Conservation (phyloP, 1,140 invertebrate genomes). For the Magallana angulata region DNA sequence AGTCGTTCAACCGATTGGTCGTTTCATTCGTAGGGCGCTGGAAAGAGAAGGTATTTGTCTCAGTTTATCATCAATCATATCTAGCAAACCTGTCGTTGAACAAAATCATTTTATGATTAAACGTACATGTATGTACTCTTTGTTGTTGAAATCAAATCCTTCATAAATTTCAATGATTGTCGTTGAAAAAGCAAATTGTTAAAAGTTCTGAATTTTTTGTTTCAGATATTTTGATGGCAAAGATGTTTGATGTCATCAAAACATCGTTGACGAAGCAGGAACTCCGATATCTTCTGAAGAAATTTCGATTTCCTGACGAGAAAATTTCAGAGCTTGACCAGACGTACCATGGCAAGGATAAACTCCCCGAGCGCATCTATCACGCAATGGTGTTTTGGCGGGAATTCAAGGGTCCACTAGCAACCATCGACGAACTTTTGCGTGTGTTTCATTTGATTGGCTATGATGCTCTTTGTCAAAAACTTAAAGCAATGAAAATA, state of each 20-base stretch:
- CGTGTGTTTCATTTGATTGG: slow-evolving; percentile 75
- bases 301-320: slow-evolving; percentile 73
- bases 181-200: no score
- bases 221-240: slow-evolving; percentile 72
- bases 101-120: no score
- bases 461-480: slow-evolving; percentile 68
- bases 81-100: no score
- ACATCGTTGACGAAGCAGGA: slow-evolving; percentile 73
- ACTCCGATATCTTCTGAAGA: slow-evolving; percentile 74
- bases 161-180: no score
- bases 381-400: slow-evolving; percentile 73
- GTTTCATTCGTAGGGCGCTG: slow-evolving; percentile 73
- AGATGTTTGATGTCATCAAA: slow-evolving; percentile 75
- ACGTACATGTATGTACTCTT: no score
- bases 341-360: slow-evolving; percentile 73
- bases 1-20: slow-evolving; percentile 76
- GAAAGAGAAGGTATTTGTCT: slow-evolving; percentile 73
- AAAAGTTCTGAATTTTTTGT: not conserved
- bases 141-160: no score
- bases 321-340: slow-evolving; percentile 74
- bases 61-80: not conserved
- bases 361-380: slow-evolving; percentile 70
- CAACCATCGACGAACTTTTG: slow-evolving; percentile 74
- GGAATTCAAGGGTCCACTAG: slow-evolving; percentile 68
- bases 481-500: slow-evolving; percentile 74